Conservation (phyloP, 2,113 vertebrate genomes). For the Brachyhypopomus gauderio region DNA sequence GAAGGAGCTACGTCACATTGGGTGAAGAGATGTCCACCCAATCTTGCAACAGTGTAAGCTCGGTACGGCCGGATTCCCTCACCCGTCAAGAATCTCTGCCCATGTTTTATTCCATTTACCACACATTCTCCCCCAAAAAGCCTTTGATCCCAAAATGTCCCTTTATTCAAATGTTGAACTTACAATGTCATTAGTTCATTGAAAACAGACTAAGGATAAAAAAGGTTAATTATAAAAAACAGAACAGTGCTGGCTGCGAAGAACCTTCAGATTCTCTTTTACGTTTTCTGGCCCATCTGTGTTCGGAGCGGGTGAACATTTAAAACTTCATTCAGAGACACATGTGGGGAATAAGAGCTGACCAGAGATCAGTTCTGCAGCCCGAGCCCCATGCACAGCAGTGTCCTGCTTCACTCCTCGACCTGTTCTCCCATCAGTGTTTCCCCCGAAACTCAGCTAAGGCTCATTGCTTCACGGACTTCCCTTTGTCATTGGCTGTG, state of each 20-base stretch:
- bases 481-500: slow-evolving; percentile 10
- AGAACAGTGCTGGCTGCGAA: slow-evolving; percentile 47
- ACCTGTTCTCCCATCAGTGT: slow-evolving; percentile 10
- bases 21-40: slow-evolving; percentile 11
- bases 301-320: background rate
- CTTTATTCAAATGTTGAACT: slow-evolving; percentile 69
- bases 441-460: background rate
- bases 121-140: background rate
- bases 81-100: slow-evolving; percentile 2
- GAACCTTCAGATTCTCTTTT: slow-evolving; percentile 50
- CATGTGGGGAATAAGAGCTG: slow-evolving; percentile 11
- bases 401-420: background rate
- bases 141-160: slow-evolving; percentile 57
- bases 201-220: slow-evolving; percentile 21
- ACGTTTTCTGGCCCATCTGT: slow-evolving; percentile 5
- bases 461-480: background rate
- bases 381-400: background rate
- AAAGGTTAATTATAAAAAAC: slow-evolving; percentile 61
- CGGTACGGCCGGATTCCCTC: background rate
- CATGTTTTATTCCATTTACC: background rate
- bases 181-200: slow-evolving; percentile 61
- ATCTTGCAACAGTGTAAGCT: slow-evolving; percentile 9
- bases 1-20: slow-evolving; percentile 33
- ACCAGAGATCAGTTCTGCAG: slow-evolving; percentile 15
- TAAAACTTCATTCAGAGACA: slow-evolving; percentile 5